Percentiles rank a stretch among this genome's conserved stretches.
Evolutionary conservation across 2,797 vertebrate species (phyloP).

Genomic region (Tarsius wallacei): DNA sequence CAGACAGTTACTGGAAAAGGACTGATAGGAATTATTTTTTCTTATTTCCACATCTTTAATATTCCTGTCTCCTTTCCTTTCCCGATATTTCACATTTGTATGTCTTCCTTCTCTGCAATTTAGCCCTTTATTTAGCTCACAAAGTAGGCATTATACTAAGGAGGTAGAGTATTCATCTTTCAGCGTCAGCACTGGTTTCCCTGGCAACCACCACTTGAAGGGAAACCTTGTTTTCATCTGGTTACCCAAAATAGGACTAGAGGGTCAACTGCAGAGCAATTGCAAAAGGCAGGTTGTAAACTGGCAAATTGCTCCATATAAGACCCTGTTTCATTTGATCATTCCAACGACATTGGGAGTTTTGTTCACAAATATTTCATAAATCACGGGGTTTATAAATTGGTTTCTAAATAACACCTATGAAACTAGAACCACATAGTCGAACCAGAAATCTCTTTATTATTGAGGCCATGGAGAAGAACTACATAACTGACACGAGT

Average conservation of each 20-base stretch:
- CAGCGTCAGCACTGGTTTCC: constrained; percentile 90
- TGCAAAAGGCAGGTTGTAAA: constrained; percentile 85
- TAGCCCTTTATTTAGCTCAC: constrained; percentile 92
- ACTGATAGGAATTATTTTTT: constrained; percentile 70
- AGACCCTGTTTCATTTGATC: constrained; percentile 82
- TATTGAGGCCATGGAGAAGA: neutral
- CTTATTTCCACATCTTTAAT: constrained; percentile 79
- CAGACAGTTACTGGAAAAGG: constrained; percentile 74
- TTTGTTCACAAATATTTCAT: constrained; percentile 74
- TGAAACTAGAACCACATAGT: constrained; percentile 62
- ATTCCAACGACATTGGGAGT: constrained; percentile 68
- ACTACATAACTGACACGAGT: constrained; percentile 19
- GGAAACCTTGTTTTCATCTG: constrained; percentile 91
- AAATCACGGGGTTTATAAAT: constrained; percentile 39
- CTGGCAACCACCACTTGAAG: constrained; percentile 91
- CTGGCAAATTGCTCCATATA: constrained; percentile 83
- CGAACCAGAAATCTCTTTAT: constrained; percentile 63
- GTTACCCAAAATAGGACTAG: constrained; percentile 88
- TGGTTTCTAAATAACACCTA: constrained; percentile 57
- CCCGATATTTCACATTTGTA: constrained; percentile 89
- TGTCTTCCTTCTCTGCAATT: constrained; percentile 89
- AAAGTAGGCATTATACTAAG: constrained; percentile 92
- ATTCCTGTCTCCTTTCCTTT: constrained; percentile 80
- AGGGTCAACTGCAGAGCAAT: constrained; percentile 89
- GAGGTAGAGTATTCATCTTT: constrained; percentile 92